Evolutionary conservation across 2,888 invertebrate species (phyloP), one percentile per base, ranked within the genome.

Genomic region (Xanthorhoe designata): DNA sequence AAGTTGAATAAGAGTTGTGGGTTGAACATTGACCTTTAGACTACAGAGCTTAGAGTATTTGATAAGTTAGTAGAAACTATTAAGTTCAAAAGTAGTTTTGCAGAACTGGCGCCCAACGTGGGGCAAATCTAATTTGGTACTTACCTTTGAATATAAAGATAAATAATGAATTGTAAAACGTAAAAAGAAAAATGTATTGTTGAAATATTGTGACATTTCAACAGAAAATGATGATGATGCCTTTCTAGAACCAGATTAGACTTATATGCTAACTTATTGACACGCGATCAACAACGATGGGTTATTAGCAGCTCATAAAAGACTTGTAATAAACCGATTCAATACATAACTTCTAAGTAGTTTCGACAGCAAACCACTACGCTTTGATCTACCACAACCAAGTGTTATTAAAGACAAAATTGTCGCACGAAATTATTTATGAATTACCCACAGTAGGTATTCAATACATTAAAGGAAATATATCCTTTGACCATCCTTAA

Each of bases 401-500:
- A 52, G 24, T 18, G 3, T 32, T 51, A 51, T 51, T n/a, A 51
- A 51, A 51, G 24, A 24, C 47, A 47, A 47, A 32, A 15, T 57
- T 35, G 13, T 38, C n/a, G 18, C 50, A 8, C 5, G 10, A 58
- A 58, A 47, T 35, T 50, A 58, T 51, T 35, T 58, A 38, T 50
- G 58, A 58, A 51, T 17, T 4, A 17, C 7, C 45, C 24, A 29
- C 47, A 32, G 47, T n/a, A n/a, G n/a, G n/a, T 57, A 17, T 32
- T 49, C 32, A 49, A 17, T 57, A 32, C 47, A 49, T 57, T 49
- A 57, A 49, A 56, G 24, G 56, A 45, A 45, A 47, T 51, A 10
- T 51, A 19, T 49, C 57, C 18, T 50, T 58, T 38, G 58, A 19
- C 29, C 18, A 50, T 35, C 50, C 29, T 24, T 32, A 19, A 19